These are phyloP conservation scores for Apodemus sylvaticus DNA, from an alignment of 2,113 vertebrate genomes.

Conservation along the genomic window DNA sequence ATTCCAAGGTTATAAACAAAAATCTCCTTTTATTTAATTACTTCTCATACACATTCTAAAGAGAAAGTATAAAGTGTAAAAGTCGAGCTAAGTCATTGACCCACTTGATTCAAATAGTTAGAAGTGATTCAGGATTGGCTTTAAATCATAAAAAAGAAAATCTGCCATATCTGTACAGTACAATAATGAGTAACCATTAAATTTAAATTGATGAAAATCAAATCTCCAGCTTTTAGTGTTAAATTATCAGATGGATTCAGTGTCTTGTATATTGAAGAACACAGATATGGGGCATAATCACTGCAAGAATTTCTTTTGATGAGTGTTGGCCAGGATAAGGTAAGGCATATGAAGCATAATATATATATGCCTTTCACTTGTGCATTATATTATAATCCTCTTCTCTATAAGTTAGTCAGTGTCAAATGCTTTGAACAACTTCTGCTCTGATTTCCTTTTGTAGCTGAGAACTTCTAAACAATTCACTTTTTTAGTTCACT, in stretches of 20 bases:
- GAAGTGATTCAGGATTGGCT: neutral
- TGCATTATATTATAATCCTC: neutral
- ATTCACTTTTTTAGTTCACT: neutral
- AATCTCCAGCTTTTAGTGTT: neutral
- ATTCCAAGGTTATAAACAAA: neutral
- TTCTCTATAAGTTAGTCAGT: neutral
- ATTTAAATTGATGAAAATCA: neutral
- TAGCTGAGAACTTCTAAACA: neutral
- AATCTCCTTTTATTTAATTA: neutral
- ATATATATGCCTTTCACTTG: neutral
- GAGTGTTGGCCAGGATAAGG: neutral
- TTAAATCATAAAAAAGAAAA: neutral
- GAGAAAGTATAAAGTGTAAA: neutral
- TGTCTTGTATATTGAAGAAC: neutral
- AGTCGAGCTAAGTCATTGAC: neutral
- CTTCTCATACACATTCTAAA: neutral
- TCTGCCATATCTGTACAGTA: neutral
- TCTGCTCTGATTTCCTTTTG: neutral
- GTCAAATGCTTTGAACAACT: neutral
- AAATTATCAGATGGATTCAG: neutral
- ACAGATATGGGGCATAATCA: neutral
- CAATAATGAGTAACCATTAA: neutral
- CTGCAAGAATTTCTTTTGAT: neutral
- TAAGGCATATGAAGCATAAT: neutral
- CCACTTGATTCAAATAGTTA: slow-evolving; percentile 8